These are phyloP conservation scores for Acomys russatus DNA, from an alignment of 2,797 vertebrate species.

Conservation along the genomic window DNA sequence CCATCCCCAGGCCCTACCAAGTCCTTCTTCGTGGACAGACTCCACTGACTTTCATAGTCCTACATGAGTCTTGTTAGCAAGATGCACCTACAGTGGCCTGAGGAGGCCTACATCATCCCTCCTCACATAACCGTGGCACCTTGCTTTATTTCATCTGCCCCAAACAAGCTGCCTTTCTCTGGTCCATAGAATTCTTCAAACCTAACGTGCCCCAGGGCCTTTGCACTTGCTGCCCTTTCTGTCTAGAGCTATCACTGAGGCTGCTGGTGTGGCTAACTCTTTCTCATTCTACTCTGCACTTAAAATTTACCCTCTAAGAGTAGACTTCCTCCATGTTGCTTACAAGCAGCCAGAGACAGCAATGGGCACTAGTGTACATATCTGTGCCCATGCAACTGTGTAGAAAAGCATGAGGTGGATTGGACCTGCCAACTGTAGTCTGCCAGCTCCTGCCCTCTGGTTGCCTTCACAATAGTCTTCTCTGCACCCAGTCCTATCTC, in stretches of 20 bases:
- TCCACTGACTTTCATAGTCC: background rate
- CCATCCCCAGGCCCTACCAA: background rate
- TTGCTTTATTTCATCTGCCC: background rate
- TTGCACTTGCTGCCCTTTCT: background rate
- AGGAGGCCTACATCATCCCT: background rate
- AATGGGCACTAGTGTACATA: background rate
- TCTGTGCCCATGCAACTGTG: background rate
- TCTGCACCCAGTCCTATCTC: background rate
- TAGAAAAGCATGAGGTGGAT: background rate
- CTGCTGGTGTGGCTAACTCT: background rate
- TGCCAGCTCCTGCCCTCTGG: background rate
- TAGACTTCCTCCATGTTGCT: background rate
- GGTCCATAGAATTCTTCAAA: background rate
- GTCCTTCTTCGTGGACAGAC: background rate
- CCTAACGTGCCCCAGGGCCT: background rate
- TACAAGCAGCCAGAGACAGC: background rate
- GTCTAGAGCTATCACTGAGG: background rate
- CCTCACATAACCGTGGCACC: background rate
- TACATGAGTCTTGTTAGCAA: background rate
- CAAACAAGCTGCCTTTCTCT: background rate
- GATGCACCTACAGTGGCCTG: accelerated
- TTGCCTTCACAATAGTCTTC: background rate
- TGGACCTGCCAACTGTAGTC: background rate
- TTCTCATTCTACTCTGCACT: background rate
- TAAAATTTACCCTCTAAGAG: background rate